Base-by-base conservation (phyloP, 2,113 vertebrate genomes). In the Vimba vimba region DNA sequence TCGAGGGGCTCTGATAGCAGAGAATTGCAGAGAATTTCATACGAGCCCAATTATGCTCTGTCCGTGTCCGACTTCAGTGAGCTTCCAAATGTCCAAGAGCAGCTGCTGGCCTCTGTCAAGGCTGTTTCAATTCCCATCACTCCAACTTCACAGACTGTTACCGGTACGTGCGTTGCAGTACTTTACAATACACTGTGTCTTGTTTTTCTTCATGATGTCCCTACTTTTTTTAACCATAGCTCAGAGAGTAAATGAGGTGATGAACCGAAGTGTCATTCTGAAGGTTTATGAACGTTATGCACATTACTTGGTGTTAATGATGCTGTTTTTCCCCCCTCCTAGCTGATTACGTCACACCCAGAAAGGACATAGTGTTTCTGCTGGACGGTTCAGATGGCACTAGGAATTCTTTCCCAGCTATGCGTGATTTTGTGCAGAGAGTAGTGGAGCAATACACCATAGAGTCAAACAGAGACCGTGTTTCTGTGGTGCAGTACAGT, bases 401-500 rank as follows among this genome's bases (percentile, higher is more conserved):
- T 12, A 87, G 33, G 30, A 87, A 88, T 62, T 76, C 85, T 33
- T 87, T 91, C 90, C 86, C 85, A 86, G 79, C 86, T 1, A 79
- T 92, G 80, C 87, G 90, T 84, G 86, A 93, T 50, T 93, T 95
- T 89, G 80, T 95, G 79, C 90, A n/a, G 50, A 89, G 90, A 5
- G 86, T 94, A 90, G 90, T 94, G 15, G 88, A 93, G 30, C 85
- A 91, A 88, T 84, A 92, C n/a, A 87, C 93, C 81, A 88, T 94
- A 88, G 91, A 90, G 57, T 88, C 88, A 78, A 86, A 19, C 85
- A 91, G 91, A 84, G 91, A 89, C 66, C 92, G 92, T 81, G 83
- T 94, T 87, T 93, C 92, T 87, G 89, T 95, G 84, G 89, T 91
- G 66, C 92, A 94, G 55, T 94, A 92, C 89, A 93, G 92, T 79